phyloP scores from a whole-genome alignment of 2,797 vertebrate species.

The Falco peregrinus region DNA sequence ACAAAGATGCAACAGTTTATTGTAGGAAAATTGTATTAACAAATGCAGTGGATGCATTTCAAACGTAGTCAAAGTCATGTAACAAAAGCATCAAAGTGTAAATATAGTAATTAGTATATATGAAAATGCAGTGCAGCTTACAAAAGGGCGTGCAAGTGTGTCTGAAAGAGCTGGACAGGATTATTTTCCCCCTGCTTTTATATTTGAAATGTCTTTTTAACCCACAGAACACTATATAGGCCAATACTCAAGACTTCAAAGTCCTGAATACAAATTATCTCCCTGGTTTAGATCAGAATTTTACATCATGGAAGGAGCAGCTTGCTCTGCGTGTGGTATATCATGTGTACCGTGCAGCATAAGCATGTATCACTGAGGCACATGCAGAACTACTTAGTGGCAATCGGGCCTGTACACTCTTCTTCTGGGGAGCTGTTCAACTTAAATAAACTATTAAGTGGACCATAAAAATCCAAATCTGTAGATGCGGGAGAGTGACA shows the following conservation, averaged over 20 bases:
- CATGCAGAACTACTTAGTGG: neutral
- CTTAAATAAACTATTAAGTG: neutral
- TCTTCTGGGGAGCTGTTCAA: neutral
- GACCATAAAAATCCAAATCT: neutral
- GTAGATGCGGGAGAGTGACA: neutral
- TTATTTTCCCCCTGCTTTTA: neutral
- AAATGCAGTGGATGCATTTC: neutral
- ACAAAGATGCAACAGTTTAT: neutral
- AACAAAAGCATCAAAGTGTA: neutral
- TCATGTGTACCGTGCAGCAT: neutral
- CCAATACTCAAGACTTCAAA: neutral
- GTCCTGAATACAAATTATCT: neutral
- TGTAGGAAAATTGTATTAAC: neutral
- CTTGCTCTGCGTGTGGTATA: neutral
- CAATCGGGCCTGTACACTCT: neutral
- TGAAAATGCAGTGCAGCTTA: neutral
- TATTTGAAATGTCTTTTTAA: neutral
- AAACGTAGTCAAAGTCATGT: neutral
- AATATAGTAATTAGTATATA: neutral
- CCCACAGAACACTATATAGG: neutral
- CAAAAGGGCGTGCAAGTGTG: neutral
- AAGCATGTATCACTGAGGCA: fast-evolving
- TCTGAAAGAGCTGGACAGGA: neutral
- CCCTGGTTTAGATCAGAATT: neutral
- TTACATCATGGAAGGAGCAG: neutral